Conservation (phyloP, 2,113 vertebrate species). For the Steatornis caripensis region DNA sequence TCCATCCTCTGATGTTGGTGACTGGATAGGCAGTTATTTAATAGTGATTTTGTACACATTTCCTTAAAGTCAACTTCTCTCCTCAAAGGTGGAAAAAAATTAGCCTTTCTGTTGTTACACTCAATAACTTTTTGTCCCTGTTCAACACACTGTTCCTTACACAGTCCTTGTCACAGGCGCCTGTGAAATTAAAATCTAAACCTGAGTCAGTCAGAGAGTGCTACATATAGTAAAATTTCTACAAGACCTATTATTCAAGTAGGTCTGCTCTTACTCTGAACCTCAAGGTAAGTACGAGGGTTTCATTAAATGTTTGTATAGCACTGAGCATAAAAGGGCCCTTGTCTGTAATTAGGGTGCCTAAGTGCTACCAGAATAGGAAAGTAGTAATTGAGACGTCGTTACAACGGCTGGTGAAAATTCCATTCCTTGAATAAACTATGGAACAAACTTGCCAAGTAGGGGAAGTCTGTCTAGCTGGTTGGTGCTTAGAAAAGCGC, state of each 20-base stretch:
- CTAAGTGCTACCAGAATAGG: background rate
- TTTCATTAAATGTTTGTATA: slow-evolving; percentile 3
- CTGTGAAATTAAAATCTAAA: background rate
- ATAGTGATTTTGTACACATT: background rate
- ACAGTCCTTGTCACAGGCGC: background rate
- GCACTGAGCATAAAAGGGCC: background rate
- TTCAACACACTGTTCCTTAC: background rate
- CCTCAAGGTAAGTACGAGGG: background rate
- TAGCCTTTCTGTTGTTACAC: background rate
- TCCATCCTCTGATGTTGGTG: background rate
- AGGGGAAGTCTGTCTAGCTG: background rate
- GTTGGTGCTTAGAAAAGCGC: background rate
- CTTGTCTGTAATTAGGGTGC: background rate
- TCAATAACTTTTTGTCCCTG: background rate
- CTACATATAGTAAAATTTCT: background rate
- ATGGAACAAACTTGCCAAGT: background rate
- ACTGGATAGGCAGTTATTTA: background rate
- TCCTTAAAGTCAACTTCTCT: background rate
- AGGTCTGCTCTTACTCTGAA: background rate
- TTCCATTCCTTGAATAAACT: background rate
- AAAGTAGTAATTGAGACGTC: background rate
- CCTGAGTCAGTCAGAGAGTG: background rate
- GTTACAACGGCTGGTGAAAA: background rate
- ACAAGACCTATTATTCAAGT: background rate
- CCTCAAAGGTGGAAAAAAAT: background rate